Evolutionary conservation across 2,113 vertebrate species (phyloP).

Genomic region (Rhineura floridana): DNA sequence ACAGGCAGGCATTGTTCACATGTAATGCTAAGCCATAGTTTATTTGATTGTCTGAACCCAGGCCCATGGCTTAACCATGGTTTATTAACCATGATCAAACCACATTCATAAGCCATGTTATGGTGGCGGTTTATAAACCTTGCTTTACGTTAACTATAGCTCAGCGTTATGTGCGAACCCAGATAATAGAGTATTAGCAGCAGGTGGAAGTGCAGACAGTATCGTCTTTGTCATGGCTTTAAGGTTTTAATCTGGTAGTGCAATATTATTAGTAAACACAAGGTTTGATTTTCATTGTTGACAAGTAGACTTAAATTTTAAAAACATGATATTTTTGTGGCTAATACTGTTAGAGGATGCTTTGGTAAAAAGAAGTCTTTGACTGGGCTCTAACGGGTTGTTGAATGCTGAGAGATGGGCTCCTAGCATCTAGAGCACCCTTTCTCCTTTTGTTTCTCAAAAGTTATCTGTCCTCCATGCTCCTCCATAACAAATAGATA

Average conservation of each 20-base stretch:
- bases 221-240: background rate
- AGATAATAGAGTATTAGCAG: background rate
- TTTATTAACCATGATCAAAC: no score
- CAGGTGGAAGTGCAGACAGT: background rate
- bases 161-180: no score
- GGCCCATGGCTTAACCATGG: no score
- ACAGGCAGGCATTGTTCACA: no score
- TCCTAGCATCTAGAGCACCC: no score
- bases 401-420: background rate
- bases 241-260: background rate
- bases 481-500: background rate
- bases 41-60: no score
- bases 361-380: background rate
- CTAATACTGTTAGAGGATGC: background rate
- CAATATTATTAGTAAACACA: background rate
- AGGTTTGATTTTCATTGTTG: background rate
- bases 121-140: no score
- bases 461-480: background rate
- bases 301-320: background rate
- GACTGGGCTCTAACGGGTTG: background rate
- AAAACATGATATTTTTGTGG: background rate
- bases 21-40: no score
- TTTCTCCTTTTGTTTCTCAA: background rate
- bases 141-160: no score
- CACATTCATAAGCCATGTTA: no score